Evolutionary conservation across 2,888 invertebrate genomes (phyloP).

Genomic region (Malthinus flaveolus): DNA sequence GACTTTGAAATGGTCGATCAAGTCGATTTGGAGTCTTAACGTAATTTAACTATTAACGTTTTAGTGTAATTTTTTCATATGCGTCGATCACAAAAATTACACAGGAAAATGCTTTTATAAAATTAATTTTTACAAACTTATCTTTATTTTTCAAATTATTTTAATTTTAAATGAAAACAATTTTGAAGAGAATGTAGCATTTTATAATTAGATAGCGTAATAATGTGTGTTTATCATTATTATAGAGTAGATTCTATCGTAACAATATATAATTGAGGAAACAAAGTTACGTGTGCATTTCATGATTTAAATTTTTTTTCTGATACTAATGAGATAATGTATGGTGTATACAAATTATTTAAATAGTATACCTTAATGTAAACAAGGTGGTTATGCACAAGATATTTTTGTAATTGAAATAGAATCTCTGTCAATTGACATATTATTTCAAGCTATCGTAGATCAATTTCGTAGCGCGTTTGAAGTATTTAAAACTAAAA

Average conservation of each 20-base stretch:
- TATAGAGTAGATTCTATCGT: background rate
- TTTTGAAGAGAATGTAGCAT: background rate
- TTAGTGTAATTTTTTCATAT: background rate
- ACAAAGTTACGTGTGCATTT: too few relatives aligned
- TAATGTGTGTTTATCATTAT: conserved; percentile 1
- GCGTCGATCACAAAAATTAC: background rate
- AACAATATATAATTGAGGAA: too few relatives aligned
- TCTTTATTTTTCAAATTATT: background rate
- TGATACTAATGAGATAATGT: too few relatives aligned
- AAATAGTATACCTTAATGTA: too few relatives aligned
- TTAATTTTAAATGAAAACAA: background rate
- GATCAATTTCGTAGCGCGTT: too few relatives aligned
- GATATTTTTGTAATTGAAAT: too few relatives aligned
- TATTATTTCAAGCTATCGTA: too few relatives aligned
- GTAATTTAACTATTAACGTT: background rate
- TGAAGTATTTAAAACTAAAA: too few relatives aligned
- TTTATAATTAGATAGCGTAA: conserved; percentile 4
- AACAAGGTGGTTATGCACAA: too few relatives aligned
- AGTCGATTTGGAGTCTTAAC: conserved; percentile 61
- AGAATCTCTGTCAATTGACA: too few relatives aligned
- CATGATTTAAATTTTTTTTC: too few relatives aligned
- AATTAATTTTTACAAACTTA: background rate
- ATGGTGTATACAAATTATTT: too few relatives aligned
- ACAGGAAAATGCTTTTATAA: background rate
- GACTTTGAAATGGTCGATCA: conserved; percentile 88